Base-by-base conservation (phyloP, 1,140 invertebrate species). In the Drosophila repleta region DNA sequence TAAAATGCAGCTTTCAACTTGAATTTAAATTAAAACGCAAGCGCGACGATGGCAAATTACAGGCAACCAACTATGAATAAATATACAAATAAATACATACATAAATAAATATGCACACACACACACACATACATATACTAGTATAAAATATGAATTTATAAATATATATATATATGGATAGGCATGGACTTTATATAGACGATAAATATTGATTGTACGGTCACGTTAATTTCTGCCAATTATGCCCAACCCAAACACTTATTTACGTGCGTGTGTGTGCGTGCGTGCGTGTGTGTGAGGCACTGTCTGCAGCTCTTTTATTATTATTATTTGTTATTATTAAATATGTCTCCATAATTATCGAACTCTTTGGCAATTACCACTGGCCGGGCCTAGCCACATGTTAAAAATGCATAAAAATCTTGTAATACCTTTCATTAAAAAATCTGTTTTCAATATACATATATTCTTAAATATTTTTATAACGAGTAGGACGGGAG, bases 11-110 rank as follows among this genome's bases (percentile, higher is more conserved):
- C 68, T 78, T 60, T 79, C 74, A 81, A 87, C 77, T 85, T 85
- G 81, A 87, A 87, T 85, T 87, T 81, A 85, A 85, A 85, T 85
- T 87, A 85, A 85, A 75, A 87, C 77, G 82, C 81, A 68, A 85
- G 66, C 74, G 67, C 75, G 64, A 49, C 72, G 63, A 78, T 53
- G 66, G 66, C 74, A 81, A 78, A 87, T 87, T 83, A 83, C 74
- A 64, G 66, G 41, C 66, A 51, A 55, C 57, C 29, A 37, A 17
- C 24, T 32, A 67, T 66, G 45, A 67, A 60, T 67, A 67, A 43
- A 66, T 46, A 65, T 37, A 51, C 37, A 55, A n/a, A 26, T 18
- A 45, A 26, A 60, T 45, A 69, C 41, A 68, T 63, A 64, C 62
- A 58, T 21, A 76, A 76, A 62, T 60, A 68, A 24, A 49, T 11